These are phyloP conservation scores for Trichopoda pennipes DNA, from an alignment of 2,888 invertebrate genomes.

Conservation along the genomic window DNA sequence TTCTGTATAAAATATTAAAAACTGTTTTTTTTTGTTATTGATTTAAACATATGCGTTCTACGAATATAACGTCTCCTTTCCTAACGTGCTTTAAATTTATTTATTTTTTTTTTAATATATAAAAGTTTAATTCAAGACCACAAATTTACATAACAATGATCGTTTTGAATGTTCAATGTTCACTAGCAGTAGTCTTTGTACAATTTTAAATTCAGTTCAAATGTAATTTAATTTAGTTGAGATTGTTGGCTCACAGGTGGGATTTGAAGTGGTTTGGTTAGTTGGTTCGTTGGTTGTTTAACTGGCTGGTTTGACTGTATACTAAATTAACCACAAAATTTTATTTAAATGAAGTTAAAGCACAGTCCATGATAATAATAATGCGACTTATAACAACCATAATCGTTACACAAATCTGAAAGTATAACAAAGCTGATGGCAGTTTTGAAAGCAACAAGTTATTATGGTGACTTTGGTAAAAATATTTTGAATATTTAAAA, in stretches of 20 bases:
- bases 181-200: too few relatives aligned
- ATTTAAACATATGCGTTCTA: too few relatives aligned
- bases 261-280: neutral
- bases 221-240: too few relatives aligned
- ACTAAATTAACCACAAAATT: neutral
- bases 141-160: too few relatives aligned
- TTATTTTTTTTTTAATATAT: too few relatives aligned
- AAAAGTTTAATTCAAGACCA: too few relatives aligned
- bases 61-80: too few relatives aligned
- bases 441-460: neutral
- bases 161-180: too few relatives aligned
- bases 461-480: neutral
- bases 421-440: neutral
- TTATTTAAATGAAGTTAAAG: neutral
- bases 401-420: neutral
- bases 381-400: neutral
- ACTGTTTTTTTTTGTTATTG: too few relatives aligned
- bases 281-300: neutral
- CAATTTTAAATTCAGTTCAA: too few relatives aligned
- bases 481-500: neutral
- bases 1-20: too few relatives aligned
- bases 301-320: neutral
- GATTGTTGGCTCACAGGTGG: neutral
- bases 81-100: too few relatives aligned
- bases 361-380: neutral